Percentiles rank a stretch among this genome's conserved stretches.
Evolutionary conservation across 2,888 invertebrate species (phyloP).

Genomic region (Caenorhabditis sp.): DNA sequence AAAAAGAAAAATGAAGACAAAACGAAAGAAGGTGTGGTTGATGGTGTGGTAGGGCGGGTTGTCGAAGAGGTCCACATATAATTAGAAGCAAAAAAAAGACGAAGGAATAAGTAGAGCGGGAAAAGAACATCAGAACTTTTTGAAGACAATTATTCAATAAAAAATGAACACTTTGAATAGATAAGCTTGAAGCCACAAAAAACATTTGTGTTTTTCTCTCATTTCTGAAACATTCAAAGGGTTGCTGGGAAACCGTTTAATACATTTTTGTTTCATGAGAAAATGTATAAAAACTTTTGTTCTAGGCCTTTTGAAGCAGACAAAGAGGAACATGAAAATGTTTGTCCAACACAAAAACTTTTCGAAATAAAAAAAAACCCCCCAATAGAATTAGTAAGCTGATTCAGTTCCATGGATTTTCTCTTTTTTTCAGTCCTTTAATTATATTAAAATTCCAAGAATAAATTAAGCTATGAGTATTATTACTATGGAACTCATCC

Average conservation of each 20-base stretch:
- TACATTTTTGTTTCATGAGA: background rate
- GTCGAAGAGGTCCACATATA: background rate
- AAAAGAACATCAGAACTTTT: background rate
- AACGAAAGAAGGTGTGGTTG: background rate
- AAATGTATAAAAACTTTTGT: background rate
- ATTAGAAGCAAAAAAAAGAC: background rate
- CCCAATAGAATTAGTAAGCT: too few species aligned
- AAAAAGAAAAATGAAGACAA: background rate
- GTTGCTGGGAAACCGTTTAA: background rate
- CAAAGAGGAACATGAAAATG: background rate
- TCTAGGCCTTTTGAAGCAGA: background rate
- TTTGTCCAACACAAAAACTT: too few species aligned
- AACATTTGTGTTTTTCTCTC: background rate
- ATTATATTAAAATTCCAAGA: too few species aligned
- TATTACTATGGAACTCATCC: too few species aligned
- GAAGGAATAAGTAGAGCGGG: background rate
- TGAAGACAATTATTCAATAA: background rate
- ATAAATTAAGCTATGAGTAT: too few species aligned
- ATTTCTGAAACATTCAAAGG: background rate
- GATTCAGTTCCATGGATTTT: too few species aligned
- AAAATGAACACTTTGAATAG: background rate
- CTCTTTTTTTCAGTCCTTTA: too few species aligned
- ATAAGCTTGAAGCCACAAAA: background rate
- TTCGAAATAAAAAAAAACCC: too few species aligned
- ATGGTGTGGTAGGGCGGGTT: background rate